Evolutionary conservation across 2,888 invertebrate species (phyloP), one percentile per base, ranked within the genome.

Genomic region (Cepaea hortensis): DNA sequence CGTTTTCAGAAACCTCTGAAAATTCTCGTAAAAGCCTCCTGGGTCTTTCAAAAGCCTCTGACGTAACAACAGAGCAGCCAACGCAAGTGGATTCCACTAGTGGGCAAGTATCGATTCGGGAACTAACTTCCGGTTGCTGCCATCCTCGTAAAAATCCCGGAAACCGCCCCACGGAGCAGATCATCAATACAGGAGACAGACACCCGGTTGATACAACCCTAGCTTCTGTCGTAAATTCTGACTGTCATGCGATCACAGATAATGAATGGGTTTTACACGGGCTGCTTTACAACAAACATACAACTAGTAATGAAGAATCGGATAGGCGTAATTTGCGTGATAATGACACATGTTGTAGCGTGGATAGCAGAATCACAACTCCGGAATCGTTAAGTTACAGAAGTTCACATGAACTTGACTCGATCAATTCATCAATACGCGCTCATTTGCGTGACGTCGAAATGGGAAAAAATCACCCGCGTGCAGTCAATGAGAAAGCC

Each of bases 71-170:
- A 15, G 76, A 20, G 2, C 68, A 18, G 48, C 20, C 65, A 61
- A 75, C 6, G n/a, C 62, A 68, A 76, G 75, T 23, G 76, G 76
- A 65, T 75, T 62, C n/a, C 68, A 18, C 11, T n/a, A 65, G 55
- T 46, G 65, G n/a, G 11, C 65, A 65, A 4, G 50, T 79, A 79
- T 85, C 23, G 85, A 85, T 85, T 79, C 55, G 70, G 20, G 23
- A 15, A 68, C 77, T 35, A n/a, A 76, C 48, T 76, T 75, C 84
- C 55, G 68, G 70, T 79, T 11, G 23, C 65, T 18, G 13, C 20
- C 68, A 62, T 77, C 55, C 70, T 77, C 48, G 50, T 62, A 50
- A 46, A 85, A 48, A 70, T 79, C 50, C 79, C 68, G 70, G 65
- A 79, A 61, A 23, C 3, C 85, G 55, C n/a, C 68, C 48, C 9